These are phyloP conservation scores for Tokudaia muenninki DNA, from an alignment of 2,797 vertebrate species.

Conservation along the genomic window DNA sequence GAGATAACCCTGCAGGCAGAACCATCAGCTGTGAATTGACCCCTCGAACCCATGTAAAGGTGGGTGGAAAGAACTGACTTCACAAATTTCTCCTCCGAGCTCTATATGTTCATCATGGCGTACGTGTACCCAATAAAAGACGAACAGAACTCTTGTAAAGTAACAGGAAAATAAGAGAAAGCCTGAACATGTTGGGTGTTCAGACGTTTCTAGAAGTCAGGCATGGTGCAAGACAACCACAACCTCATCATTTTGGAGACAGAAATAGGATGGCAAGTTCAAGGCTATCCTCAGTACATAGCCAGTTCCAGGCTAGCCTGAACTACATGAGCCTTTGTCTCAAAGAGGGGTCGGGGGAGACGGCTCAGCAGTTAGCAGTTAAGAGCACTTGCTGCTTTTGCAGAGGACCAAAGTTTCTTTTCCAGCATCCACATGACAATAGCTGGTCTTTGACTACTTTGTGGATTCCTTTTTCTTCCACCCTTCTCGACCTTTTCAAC, in stretches of 20 bases:
- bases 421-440: not conserved
- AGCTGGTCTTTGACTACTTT: not conserved
- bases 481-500: not conserved
- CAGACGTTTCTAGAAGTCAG: not conserved
- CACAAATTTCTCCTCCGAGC: not conserved
- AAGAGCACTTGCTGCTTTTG: not conserved
- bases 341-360: not conserved
- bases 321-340: not conserved
- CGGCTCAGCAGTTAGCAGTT: not conserved
- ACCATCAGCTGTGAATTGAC: not conserved
- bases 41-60: not conserved
- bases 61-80: not conserved
- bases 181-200: not conserved
- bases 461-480: not conserved
- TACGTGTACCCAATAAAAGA: not conserved
- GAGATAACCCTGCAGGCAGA: not conserved
- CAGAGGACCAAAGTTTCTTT: not conserved
- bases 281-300: not conserved
- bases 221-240: not conserved
- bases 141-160: not conserved
- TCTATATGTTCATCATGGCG: not conserved
- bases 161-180: not conserved
- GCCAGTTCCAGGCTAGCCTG: not conserved
- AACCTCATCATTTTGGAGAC: not conserved
- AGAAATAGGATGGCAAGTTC: not conserved